These are phyloP conservation scores for Linnaemya tessellans DNA, from an alignment of 2,888 invertebrate species.

Conservation along the genomic window DNA sequence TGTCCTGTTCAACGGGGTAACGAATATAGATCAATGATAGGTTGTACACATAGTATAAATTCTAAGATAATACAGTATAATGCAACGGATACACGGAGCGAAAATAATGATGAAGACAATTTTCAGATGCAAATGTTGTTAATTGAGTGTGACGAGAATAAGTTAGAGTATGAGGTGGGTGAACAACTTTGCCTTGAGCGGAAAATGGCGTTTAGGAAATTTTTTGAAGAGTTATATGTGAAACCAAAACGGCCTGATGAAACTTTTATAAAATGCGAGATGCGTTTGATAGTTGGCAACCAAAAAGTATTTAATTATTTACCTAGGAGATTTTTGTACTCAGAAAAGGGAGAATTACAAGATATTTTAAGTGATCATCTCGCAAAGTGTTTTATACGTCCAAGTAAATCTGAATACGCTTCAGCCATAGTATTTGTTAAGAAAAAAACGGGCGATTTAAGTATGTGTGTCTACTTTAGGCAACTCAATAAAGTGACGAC, in stretches of 20 bases:
- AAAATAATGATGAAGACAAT: slow-evolving; percentile 7
- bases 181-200: slow-evolving; percentile 4
- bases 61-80: background rate
- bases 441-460: too few relatives aligned
- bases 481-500: too few relatives aligned
- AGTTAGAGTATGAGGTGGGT: slow-evolving; percentile 14
- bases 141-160: slow-evolving; percentile 14
- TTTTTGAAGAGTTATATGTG: slow-evolving; percentile 25
- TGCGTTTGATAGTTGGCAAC: too few relatives aligned
- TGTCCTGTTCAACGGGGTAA: background rate
- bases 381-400: background rate
- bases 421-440: too few relatives aligned
- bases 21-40: background rate
- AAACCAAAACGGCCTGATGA: slow-evolving; percentile 1
- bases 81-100: background rate
- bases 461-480: too few relatives aligned
- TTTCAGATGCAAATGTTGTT: slow-evolving; percentile 35
- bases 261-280: background rate
- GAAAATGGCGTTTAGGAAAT: slow-evolving; percentile 12
- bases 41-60: background rate
- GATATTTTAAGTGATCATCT: too few relatives aligned
- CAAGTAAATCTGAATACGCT: too few relatives aligned
- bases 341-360: too few relatives aligned
- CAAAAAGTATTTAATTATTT: too few relatives aligned
- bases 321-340: too few relatives aligned